phyloP scores from a whole-genome alignment of 2,888 invertebrate genomes.

The Limulus polyphemus region DNA sequence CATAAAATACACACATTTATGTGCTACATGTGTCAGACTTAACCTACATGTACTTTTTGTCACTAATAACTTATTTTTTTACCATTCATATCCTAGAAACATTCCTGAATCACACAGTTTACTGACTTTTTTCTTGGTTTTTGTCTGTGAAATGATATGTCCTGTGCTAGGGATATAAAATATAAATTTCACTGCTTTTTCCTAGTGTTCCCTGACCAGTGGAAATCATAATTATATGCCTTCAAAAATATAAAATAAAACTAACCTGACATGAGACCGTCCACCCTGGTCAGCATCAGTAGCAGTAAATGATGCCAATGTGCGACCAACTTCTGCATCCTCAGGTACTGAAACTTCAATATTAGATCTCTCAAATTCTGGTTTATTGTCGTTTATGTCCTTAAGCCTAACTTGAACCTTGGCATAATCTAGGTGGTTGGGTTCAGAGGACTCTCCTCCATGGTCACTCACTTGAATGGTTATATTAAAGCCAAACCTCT shows the following conservation, averaged over 20 bases:
- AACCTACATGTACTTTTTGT: too few species aligned
- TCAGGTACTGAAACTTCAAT: constrained; percentile 84
- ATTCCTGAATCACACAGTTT: too few species aligned
- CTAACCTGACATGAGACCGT: constrained; percentile 32
- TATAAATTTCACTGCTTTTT: neutral
- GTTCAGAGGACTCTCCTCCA: constrained; percentile 48
- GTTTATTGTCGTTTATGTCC: constrained; percentile 85
- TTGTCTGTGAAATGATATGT: neutral
- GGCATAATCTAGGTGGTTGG: constrained; percentile 90
- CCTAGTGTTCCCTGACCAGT: neutral
- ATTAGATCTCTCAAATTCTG: constrained; percentile 76
- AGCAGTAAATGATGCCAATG: constrained; percentile 83
- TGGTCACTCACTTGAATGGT: constrained; percentile 49
- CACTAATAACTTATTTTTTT: too few species aligned
- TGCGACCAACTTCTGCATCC: constrained; percentile 79
- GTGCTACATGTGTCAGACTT: too few species aligned
- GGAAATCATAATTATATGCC: neutral
- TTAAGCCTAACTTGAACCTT: constrained; percentile 85
- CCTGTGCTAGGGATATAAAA: neutral
- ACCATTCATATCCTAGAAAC: too few species aligned
- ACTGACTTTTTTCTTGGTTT: too few species aligned
- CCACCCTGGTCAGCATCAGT: constrained; percentile 78
- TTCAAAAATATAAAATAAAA: constrained; percentile 13
- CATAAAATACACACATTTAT: too few species aligned
- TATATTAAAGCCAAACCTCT: constrained; percentile 89